Evolutionary conservation across 53 echinoderm and acorn worm genomes (phyloP).

Genomic region (Patiria pectinifera): DNA sequence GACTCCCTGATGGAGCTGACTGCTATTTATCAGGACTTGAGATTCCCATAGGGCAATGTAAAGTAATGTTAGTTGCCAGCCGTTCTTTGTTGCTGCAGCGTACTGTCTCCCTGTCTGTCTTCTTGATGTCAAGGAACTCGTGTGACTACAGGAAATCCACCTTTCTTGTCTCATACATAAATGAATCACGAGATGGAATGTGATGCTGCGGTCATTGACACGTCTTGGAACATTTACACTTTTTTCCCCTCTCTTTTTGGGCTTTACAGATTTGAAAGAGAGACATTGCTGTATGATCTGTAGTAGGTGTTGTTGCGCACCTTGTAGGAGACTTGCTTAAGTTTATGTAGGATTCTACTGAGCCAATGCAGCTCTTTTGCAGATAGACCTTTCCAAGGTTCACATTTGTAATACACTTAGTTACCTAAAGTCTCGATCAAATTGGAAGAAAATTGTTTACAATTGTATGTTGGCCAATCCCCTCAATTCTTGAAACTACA

Average conservation of each 20-base stretch:
- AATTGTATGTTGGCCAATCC: too few relatives aligned
- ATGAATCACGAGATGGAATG: not conserved
- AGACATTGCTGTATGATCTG: not conserved
- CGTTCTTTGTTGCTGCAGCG: not conserved
- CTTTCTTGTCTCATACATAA: not conserved
- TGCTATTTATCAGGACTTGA: slow-evolving; percentile 40
- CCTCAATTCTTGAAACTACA: too few relatives aligned
- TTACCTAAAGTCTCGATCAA: too few relatives aligned
- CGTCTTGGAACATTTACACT: not conserved
- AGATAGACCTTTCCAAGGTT: too few relatives aligned
- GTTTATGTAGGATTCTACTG: too few relatives aligned
- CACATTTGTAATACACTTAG: too few relatives aligned
- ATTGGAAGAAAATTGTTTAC: too few relatives aligned
- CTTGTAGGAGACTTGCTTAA: not conserved
- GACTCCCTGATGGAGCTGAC: not conserved
- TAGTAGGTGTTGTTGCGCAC: not conserved
- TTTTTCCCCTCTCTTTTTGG: not conserved
- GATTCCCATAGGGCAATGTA: slow-evolving; percentile 19
- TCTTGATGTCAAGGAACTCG: slow-evolving; percentile 27
- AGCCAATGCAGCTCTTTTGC: too few relatives aligned
- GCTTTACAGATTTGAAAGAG: not conserved
- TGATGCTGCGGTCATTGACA: slow-evolving; percentile 37
- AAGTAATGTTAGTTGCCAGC: slow-evolving; percentile 39
- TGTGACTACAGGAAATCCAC: not conserved
- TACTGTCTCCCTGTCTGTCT: not conserved